Percentiles rank a stretch among this genome's conserved stretches.
Conservation (phyloP, 2,797 vertebrate genomes). For the Pyrocephalus nanus region DNA sequence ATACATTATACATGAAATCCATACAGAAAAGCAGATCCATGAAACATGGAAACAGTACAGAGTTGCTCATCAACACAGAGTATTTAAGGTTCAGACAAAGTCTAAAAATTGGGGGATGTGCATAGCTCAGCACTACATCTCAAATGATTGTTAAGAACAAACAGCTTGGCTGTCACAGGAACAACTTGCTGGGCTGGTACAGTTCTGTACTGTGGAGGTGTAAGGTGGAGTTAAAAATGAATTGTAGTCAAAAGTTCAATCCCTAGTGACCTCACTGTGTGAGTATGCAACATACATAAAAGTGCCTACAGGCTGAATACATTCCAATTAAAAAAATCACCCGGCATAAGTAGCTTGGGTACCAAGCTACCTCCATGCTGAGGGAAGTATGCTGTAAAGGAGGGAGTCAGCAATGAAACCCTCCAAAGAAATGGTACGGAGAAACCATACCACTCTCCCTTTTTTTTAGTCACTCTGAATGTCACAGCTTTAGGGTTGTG, state of each 20-base stretch:
- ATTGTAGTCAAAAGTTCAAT: constrained; percentile 33
- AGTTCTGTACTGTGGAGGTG: rapidly evolving
- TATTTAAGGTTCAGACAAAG: not conserved
- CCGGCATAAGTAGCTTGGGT: not conserved
- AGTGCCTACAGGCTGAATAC: not conserved
- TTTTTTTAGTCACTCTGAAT: not conserved
- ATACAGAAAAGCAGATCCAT: not conserved
- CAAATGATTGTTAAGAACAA: not conserved
- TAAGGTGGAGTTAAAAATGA: constrained; percentile 5
- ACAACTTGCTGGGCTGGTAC: not conserved
- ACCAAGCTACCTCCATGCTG: not conserved
- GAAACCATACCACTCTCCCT: not conserved
- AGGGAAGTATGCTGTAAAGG: not conserved
- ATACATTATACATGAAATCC: not conserved
- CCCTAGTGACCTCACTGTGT: not conserved
- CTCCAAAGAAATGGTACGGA: not conserved
- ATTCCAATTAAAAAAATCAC: constrained; percentile 19
- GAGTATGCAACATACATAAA: not conserved
- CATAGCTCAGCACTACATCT: not conserved
- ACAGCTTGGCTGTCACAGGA: not conserved
- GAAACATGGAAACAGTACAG: not conserved
- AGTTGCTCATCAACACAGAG: not conserved
- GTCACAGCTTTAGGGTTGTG: not conserved
- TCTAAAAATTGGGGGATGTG: not conserved
- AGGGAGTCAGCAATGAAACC: not conserved